A percentile compares a stretch with the other conserved stretches of the same genome.
Conservation (phyloP, 2,797 vertebrate genomes). For the Sebastiscus tertius region DNA sequence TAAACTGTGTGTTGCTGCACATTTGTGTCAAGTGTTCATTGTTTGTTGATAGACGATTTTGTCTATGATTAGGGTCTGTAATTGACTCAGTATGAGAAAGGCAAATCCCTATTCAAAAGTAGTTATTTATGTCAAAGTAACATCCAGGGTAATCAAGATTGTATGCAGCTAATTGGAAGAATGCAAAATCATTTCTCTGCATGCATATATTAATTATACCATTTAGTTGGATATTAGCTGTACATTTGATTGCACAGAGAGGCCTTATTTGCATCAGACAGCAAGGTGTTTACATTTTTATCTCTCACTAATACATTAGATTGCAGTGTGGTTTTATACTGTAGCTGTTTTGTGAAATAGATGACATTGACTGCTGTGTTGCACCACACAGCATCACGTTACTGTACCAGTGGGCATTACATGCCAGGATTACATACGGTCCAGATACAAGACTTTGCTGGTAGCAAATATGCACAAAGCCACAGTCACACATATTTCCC, state of each 20-base stretch:
- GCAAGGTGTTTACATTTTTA: neutral
- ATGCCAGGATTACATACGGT: constrained; percentile 34
- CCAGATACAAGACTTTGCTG: constrained; percentile 32
- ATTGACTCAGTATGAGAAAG: neutral
- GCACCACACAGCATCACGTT: neutral
- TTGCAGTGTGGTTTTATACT: neutral
- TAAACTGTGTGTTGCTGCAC: neutral
- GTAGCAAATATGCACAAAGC: constrained; percentile 29
- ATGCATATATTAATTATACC: neutral
- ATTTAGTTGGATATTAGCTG: neutral
- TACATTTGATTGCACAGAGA: neutral
- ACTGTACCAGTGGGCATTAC: constrained; percentile 15
- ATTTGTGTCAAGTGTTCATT: neutral
- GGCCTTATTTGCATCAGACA: neutral
- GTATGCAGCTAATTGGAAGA: neutral
- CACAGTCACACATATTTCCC: constrained; percentile 3
- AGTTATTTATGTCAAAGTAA: neutral
- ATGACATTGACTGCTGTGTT: constrained; percentile 17
- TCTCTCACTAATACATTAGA: neutral
- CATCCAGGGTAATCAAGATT: neutral
- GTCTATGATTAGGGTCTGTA: neutral
- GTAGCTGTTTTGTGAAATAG: neutral
- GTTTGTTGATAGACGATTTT: neutral
- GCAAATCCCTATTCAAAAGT: neutral
- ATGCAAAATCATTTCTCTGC: neutral